Evolutionary conservation across 1,140 invertebrate species (phyloP).

Genomic region (Gonatopus flavifemur): DNA sequence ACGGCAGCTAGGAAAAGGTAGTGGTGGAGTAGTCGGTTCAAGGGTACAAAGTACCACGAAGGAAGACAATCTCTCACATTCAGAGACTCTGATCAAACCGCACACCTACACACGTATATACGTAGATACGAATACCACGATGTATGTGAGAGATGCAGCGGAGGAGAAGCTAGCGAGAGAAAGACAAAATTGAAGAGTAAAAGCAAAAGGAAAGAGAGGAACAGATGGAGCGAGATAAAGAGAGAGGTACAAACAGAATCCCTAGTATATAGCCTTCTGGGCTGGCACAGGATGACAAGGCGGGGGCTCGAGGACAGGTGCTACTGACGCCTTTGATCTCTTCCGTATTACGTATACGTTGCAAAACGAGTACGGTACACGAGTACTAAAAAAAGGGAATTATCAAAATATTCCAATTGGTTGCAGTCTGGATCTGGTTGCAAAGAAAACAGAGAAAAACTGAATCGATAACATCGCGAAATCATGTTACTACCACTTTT

Average conservation of each 20-base stretch:
- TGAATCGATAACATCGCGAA: too few species aligned
- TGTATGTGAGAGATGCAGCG: too few species aligned
- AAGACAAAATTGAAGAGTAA: background rate
- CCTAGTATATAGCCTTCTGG: background rate
- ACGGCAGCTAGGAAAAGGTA: too few species aligned
- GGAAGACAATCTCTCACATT: constrained; percentile 22
- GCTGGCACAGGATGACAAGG: constrained; percentile 46
- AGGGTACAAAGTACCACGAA: constrained; percentile 21
- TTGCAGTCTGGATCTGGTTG: background rate
- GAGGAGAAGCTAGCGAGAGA: background rate
- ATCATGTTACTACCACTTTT: too few species aligned
- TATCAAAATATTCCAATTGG: constrained; percentile 43
- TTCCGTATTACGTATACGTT: constrained; percentile 50
- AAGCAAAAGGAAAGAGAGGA: background rate
- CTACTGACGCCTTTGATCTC: constrained; percentile 61
- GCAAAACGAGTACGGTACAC: constrained; percentile 31
- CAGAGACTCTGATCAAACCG: constrained; percentile 32
- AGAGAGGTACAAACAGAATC: constrained; percentile 9
- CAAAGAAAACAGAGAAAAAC: too few species aligned
- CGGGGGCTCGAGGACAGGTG: constrained; percentile 57
- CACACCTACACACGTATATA: constrained; percentile 1
- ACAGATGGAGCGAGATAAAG: background rate
- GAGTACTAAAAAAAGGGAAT: constrained; percentile 44
- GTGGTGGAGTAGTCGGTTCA: too few species aligned
- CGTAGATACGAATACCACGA: too few species aligned